Evolutionary conservation across 2,888 invertebrate genomes (phyloP).

Genomic region (Nebria salina): DNA sequence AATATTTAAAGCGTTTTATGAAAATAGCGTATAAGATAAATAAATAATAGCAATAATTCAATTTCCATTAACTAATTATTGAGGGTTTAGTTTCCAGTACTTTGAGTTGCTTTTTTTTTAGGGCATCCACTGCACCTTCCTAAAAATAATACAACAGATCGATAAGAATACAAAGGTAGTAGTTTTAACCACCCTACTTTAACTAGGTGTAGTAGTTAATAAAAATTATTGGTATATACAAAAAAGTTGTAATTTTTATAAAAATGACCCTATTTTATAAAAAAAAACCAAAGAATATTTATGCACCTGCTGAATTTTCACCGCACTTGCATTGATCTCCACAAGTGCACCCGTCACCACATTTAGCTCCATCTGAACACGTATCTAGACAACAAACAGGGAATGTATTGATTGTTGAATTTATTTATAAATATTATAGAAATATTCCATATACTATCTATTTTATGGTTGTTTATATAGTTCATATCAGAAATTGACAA

Average conservation of each 20-base stretch:
- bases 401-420: constrained; percentile 24
- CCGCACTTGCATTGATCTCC: constrained; percentile 69
- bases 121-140: constrained; percentile 34
- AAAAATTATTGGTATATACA: too few species aligned
- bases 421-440: not conserved
- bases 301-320: constrained; percentile 55
- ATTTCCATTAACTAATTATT: constrained; percentile 19
- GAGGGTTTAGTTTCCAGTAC: constrained; percentile 25
- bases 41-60: constrained; percentile 31
- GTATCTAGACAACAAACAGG: constrained; percentile 61
- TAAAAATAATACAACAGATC: not conserved
- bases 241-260: too few species aligned
- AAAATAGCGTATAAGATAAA: not conserved
- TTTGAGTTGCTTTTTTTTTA: constrained; percentile 26
- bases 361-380: constrained; percentile 66
- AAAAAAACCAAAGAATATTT: not conserved
- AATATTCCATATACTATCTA: not conserved
- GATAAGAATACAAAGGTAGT: too few species aligned
- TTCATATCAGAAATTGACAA: constrained; percentile 16
- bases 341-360: constrained; percentile 68
- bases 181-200: too few species aligned
- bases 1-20: not conserved
- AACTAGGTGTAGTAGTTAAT: too few species aligned
- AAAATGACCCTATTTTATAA: not conserved
- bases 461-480: constrained; percentile 5